These are phyloP conservation scores for Chloebia gouldiae DNA, from an alignment of 2,113 vertebrate genomes.

Conservation along the genomic window DNA sequence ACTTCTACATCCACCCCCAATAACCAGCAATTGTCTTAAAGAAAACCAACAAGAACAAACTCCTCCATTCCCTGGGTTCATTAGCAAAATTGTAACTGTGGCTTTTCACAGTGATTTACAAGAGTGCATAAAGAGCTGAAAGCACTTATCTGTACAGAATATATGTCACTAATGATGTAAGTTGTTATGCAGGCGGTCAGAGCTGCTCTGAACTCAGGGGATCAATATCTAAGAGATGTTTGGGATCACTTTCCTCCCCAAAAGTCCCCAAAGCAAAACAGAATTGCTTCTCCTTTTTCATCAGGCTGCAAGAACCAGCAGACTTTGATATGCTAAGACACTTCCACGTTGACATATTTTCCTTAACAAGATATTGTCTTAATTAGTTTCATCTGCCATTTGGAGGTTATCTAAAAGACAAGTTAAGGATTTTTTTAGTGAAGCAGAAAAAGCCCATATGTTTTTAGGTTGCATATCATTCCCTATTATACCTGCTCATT, in stretches of 20 bases:
- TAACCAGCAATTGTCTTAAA: not conserved
- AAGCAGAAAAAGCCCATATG: constrained; percentile 24
- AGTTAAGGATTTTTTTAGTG: not conserved
- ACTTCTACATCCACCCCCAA: not conserved
- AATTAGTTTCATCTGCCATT: constrained; percentile 32
- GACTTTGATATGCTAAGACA: not conserved
- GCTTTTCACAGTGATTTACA: not conserved
- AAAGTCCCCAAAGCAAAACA: not conserved
- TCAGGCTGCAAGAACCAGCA: constrained; percentile 3
- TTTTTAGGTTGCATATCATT: not conserved
- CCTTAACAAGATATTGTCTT: constrained; percentile 33
- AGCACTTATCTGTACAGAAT: not conserved
- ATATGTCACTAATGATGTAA: not conserved
- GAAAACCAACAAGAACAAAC: not conserved
- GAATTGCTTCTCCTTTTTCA: not conserved
- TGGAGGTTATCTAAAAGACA: constrained; percentile 20
- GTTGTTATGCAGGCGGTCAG: not conserved
- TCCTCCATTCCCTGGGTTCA: not conserved
- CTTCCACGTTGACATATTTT: constrained; percentile 20
- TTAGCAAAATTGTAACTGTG: not conserved
- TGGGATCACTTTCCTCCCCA: constrained; percentile 9
- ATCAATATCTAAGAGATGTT: not conserved
- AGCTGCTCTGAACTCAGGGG: not conserved
- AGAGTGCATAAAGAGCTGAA: not conserved
- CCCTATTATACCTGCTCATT: not conserved